phyloP scores from a whole-genome alignment of 2,113 vertebrate species.

The Echinops telfairi region DNA sequence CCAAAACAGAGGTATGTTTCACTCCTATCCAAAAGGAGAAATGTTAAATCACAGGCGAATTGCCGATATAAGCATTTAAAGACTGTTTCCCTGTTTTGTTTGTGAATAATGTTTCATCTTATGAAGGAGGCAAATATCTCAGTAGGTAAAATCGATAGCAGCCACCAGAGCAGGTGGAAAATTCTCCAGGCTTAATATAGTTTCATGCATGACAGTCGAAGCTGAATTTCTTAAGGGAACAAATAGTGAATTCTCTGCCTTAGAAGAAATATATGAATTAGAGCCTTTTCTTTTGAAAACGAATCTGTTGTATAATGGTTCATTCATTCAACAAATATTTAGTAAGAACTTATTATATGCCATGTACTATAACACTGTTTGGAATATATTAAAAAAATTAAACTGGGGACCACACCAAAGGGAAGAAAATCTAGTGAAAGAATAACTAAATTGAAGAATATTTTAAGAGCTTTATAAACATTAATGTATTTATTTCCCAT shows the following conservation, averaged over 20 bases:
- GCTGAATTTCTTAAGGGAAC: slow-evolving; percentile 74
- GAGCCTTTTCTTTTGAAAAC: slow-evolving; percentile 66
- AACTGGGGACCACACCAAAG: not conserved
- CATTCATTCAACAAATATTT: slow-evolving; percentile 68
- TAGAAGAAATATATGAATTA: slow-evolving; percentile 54
- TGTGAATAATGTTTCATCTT: slow-evolving; percentile 83
- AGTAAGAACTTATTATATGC: slow-evolving; percentile 51
- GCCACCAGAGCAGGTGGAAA: slow-evolving; percentile 77
- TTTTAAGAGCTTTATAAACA: not conserved
- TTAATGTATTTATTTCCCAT: not conserved
- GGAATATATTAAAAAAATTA: slow-evolving; percentile 16
- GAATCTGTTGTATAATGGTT: slow-evolving; percentile 39
- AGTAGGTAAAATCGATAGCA: slow-evolving; percentile 83
- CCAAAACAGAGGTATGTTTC: slow-evolving; percentile 72
- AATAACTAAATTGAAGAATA: not conserved
- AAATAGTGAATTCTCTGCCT: slow-evolving; percentile 53
- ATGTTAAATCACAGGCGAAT: slow-evolving; percentile 80
- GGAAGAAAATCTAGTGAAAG: not conserved
- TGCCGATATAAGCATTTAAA: slow-evolving; percentile 82
- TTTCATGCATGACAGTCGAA: slow-evolving; percentile 68
- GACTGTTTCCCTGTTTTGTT: slow-evolving; percentile 71
- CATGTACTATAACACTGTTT: slow-evolving; percentile 20
- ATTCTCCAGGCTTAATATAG: slow-evolving; percentile 67
- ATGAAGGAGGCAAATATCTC: slow-evolving; percentile 76
- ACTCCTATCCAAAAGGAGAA: slow-evolving; percentile 67